Evolutionary conservation across 2,888 invertebrate genomes (phyloP), one percentile per base, ranked within the genome.

Genomic region (Carcina quercana): DNA sequence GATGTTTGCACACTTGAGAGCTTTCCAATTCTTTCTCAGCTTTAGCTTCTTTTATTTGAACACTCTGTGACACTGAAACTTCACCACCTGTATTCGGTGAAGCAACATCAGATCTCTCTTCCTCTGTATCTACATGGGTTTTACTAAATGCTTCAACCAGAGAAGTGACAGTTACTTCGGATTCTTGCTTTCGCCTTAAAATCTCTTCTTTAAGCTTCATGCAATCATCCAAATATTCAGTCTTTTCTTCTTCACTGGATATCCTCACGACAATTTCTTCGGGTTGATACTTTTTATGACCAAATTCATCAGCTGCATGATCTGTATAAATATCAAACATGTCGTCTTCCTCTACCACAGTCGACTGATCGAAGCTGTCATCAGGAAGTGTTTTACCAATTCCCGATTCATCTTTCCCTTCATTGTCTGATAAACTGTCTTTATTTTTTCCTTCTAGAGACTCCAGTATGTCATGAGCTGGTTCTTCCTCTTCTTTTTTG

Each of bases 271-370:
- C 5, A 34, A 82, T 59, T 13, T 73, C 61, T 52, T 75, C 66
- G 1, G 83, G 73, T 45, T 65, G 45, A 57, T 69, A 83, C 41
- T 84, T 84, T 36, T 75, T 82, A 30, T 84, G 84, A 3, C 84
- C 84, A 68, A 85, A 85, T 32, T 82, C 83, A 44, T 79, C 64
- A 11, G 55, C 55, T 26, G 65, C 74, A 47, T 72, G 73, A 32
- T 85, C 84, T 53, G 67, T 72, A 40, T 84, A 84, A 14, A 82
- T 74, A 51, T 85, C 84, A 62, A 85, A 85, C 47, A 65, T 71
- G 37, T 83, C 80, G 43, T 84, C 83, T 40, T 84, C 83, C 40
- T 83, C 83, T 34, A 57, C 56, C 3, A 61, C 49, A 7, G 59
- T 31, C 2, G 61, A 45, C 13, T 70, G 65, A 51, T 73, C 71